phyloP scores from a whole-genome alignment of 2,797 vertebrate genomes.

The Etheostoma nigrum region DNA sequence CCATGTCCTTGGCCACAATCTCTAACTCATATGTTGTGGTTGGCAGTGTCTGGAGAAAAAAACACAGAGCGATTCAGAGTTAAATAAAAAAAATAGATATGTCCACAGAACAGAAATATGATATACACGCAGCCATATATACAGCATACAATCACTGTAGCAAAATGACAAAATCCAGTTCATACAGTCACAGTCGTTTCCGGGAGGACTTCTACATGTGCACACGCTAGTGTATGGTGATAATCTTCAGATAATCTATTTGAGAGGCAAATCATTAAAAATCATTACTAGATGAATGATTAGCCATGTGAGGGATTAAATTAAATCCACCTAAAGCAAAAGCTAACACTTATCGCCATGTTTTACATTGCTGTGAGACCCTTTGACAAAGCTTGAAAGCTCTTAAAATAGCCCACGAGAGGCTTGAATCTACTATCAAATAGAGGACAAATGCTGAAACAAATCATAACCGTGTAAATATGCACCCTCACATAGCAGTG shows the following conservation, averaged over 20 bases:
- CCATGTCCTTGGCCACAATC: conserved; percentile 97
- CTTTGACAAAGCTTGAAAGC: conserved; percentile 39
- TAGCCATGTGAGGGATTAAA: conserved; percentile 31
- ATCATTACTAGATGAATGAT: conserved; percentile 31
- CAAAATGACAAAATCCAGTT: conserved; percentile 10
- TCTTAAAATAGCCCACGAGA: conserved; percentile 13
- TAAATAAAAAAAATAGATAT: not conserved
- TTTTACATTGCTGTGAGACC: conserved; percentile 15
- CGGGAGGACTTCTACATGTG: not conserved
- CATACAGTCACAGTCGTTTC: not conserved
- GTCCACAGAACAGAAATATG: not conserved
- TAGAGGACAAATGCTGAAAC: not conserved
- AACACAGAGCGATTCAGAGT: conserved; percentile 16
- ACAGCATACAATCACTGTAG: not conserved
- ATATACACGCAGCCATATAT: too few relatives aligned
- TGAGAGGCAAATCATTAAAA: conserved; percentile 18
- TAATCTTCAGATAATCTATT: conserved; percentile 22
- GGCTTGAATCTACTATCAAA: conserved; percentile 13
- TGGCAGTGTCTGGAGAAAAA: conserved; percentile 89
- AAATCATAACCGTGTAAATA: conserved; percentile 21
- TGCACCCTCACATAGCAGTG: conserved; percentile 2
- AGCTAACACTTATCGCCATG: conserved; percentile 1
- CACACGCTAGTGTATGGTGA: not conserved
- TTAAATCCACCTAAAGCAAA: conserved; percentile 45
- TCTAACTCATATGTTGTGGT: conserved; percentile 94